Evolutionary conservation across 1,140 invertebrate genomes (phyloP), one percentile per base, ranked within the genome.

Genomic region (Apis florea): DNA sequence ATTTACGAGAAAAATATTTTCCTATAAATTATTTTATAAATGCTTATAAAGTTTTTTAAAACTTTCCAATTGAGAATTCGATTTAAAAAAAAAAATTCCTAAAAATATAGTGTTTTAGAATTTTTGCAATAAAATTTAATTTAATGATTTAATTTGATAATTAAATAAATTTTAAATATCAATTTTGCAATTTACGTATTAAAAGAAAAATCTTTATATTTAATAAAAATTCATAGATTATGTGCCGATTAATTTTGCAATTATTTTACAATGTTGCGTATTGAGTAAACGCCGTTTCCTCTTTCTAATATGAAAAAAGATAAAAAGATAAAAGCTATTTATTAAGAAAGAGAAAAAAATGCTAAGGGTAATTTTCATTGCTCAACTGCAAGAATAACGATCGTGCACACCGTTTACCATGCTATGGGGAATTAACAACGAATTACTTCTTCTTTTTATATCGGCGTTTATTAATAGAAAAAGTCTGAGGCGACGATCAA

Each of bases 401-500:
- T 31, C 58, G 51, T 51, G 54, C 54, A 56, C 64, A 69, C 54
- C 75, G 24, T 56, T 69, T 40, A 51, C 19, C 40, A 40, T 51
- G 68, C 49, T n/a, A 26, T 5, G 31, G 69, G 24, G 26, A 73
- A 79, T 79, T 79, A 79, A 72, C 59, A 73, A 79, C 70, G 69
- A 79, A 79, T 79, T 79, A 73, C 59, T 64, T 63, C 49, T 73
- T 17, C 69, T 64, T 73, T 64, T 64, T 79, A 53, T 56, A 54
- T 24, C 58, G 11, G 24, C 6, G 69, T 73, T 79, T 79, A 79
- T 79, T 79, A 79, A 73, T 79, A 79, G 78, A 66, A 66, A 51
- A 64, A 12, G 56, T 61, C 56, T 74, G 56, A 74, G 47, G 71
- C 24, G n/a, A 1, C 40, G 51, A 80, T 78, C 66, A 78, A 69